A percentile compares a stretch with the other conserved stretches of the same genome.
phyloP scores from a whole-genome alignment of 2,797 vertebrate species.

The Manis javanica region DNA sequence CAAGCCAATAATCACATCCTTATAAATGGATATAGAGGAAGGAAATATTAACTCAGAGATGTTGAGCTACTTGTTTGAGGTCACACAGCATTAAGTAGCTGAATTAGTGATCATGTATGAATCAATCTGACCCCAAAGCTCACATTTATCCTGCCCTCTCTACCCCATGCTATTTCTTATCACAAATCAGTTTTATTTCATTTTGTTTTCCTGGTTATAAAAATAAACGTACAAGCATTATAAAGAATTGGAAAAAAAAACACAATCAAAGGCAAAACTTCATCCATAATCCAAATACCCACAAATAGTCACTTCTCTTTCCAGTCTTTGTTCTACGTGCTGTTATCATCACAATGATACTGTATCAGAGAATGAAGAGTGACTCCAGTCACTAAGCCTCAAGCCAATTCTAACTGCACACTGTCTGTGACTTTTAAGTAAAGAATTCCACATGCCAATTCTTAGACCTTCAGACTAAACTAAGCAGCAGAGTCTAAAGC shows the following conservation, averaged over 20 bases:
- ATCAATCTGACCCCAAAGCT: neutral
- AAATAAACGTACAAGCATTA: neutral
- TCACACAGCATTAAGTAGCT: neutral
- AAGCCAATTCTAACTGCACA: neutral
- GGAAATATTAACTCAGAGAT: neutral
- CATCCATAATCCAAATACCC: neutral
- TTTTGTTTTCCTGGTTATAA: neutral
- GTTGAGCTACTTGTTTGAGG: neutral
- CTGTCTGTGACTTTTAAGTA: neutral
- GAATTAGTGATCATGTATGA: fast-evolving
- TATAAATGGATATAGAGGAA: neutral
- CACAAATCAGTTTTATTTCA: neutral
- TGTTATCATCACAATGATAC: fast-evolving
- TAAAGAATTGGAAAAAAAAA: neutral
- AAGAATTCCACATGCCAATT: neutral
- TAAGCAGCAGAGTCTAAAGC: neutral
- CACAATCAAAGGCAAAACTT: neutral
- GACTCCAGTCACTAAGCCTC: conserved; percentile 40
- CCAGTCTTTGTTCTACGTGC: fast-evolving
- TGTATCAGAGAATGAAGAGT: neutral
- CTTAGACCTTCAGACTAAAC: neutral
- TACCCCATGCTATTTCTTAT: no score
- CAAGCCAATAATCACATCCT: neutral
- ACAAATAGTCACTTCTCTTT: no score
- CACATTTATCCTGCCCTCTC: fast-evolving